phyloP scores from a whole-genome alignment of 2,888 invertebrate genomes.

The Drosophila kanekoi region DNA sequence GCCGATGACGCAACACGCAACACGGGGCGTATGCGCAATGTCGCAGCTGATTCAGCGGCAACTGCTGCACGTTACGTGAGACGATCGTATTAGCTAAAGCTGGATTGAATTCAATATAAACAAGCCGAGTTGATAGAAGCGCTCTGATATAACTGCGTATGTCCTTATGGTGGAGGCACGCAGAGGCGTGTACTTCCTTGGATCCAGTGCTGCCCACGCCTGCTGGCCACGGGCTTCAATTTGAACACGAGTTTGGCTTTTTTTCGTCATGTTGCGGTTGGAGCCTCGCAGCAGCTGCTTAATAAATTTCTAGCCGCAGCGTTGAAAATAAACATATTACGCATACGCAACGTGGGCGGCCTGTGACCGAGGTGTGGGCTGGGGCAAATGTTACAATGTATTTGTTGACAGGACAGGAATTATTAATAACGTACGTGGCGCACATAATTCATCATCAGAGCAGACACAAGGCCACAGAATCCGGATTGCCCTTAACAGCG shows the following conservation, averaged over 20 bases:
- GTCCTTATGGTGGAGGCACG: too few relatives aligned
- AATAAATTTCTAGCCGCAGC: slow-evolving; percentile 66
- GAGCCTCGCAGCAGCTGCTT: slow-evolving; percentile 60
- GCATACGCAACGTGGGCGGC: slow-evolving; percentile 67
- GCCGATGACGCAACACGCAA: slow-evolving; percentile 28
- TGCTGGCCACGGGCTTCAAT: slow-evolving; percentile 17
- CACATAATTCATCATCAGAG: slow-evolving; percentile 78
- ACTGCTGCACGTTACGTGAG: slow-evolving; percentile 16
- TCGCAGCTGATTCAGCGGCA: slow-evolving; percentile 5
- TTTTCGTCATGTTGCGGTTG: slow-evolving; percentile 20
- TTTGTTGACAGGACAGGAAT: slow-evolving; percentile 82
- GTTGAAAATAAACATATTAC: slow-evolving; percentile 71
- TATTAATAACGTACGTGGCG: slow-evolving; percentile 83
- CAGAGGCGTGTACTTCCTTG: slow-evolving; percentile 28
- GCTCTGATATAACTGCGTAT: too few relatives aligned
- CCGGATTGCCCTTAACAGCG: slow-evolving; percentile 28
- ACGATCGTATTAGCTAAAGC: slow-evolving; percentile 21
- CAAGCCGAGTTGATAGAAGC: neutral
- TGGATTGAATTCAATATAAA: slow-evolving; percentile 11
- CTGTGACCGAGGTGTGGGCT: slow-evolving; percentile 26
- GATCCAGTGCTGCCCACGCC: neutral
- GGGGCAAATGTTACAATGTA: slow-evolving; percentile 61
- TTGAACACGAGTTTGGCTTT: slow-evolving; percentile 19
- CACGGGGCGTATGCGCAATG: slow-evolving; percentile 46
- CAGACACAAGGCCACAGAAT: slow-evolving; percentile 49